Evolutionary conservation across 2,797 vertebrate species (phyloP).

Genomic region (Poeciliopsis paucimaculata): DNA sequence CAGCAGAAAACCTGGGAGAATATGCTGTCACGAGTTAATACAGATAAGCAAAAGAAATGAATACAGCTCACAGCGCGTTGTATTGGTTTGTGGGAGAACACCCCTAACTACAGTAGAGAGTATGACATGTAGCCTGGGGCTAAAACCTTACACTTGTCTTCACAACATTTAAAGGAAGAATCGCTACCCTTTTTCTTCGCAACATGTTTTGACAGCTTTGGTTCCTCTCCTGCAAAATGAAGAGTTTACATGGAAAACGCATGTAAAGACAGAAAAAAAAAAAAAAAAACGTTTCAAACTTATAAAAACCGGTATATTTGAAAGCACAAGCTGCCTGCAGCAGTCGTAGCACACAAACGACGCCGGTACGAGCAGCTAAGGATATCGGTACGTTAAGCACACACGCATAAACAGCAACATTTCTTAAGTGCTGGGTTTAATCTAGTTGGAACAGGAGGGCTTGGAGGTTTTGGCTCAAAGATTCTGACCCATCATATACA

Average conservation of each 20-base stretch:
- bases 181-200: background rate
- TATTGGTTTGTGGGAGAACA: conserved; percentile 2
- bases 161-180: conserved; percentile 2
- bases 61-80: background rate
- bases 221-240: background rate
- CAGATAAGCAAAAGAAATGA: conserved; percentile 1
- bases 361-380: background rate
- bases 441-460: background rate
- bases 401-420: background rate
- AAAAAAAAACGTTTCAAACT: background rate
- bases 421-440: background rate
- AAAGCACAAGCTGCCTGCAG: background rate
- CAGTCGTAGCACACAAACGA: background rate
- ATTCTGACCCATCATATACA: background rate
- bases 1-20: background rate
- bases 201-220: conserved; percentile 17
- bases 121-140: background rate
- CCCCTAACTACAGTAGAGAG: background rate
- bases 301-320: background rate
- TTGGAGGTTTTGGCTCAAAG: background rate
- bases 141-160: background rate
- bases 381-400: background rate
- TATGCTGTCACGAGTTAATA: conserved; percentile 6
- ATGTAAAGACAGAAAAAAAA: background rate
- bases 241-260: background rate